Percentiles rank a stretch among this genome's conserved stretches.
Conservation (phyloP, 1,140 invertebrate genomes). For the Orchestia grillus region DNA sequence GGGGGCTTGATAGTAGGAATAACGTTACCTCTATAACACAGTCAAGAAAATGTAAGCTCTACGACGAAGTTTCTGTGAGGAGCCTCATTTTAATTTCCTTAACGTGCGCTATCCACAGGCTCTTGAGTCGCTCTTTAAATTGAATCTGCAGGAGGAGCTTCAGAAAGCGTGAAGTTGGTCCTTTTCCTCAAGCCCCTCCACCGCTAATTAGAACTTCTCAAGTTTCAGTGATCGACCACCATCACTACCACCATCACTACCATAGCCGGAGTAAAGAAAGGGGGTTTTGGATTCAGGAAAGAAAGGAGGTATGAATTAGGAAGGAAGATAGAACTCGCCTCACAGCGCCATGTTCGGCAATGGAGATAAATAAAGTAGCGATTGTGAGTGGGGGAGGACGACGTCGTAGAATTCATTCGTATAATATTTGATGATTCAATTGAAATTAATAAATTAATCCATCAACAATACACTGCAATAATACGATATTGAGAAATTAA, state of each 20-base stretch:
- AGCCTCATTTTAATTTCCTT: not conserved
- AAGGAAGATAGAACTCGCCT: not conserved
- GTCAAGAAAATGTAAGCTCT: not conserved
- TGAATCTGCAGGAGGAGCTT: slow-evolving; percentile 9
- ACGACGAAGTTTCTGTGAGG: not conserved
- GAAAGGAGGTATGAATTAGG: not conserved
- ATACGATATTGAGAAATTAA: not conserved
- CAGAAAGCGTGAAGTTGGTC: slow-evolving; percentile 33
- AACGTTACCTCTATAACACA: not conserved
- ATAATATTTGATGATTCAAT: not conserved
- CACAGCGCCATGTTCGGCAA: not conserved
- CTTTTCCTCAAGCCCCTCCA: not conserved
- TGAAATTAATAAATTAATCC: not conserved
- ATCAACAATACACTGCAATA: not conserved
- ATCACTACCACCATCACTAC: not conserved
- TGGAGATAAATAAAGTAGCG: not conserved
- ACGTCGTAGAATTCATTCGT: not conserved
- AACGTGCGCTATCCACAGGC: not conserved
- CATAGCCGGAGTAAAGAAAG: not conserved
- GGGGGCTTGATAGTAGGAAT: not conserved
- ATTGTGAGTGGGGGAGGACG: too few species aligned
- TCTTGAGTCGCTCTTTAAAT: slow-evolving; percentile 21
- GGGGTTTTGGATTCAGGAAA: too few species aligned
- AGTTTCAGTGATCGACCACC: not conserved
- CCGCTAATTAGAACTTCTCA: slow-evolving; percentile 29